Evolutionary conservation across 1,140 invertebrate species (phyloP), one percentile per base, ranked within the genome.

Genomic region (Calliphora vicina): DNA sequence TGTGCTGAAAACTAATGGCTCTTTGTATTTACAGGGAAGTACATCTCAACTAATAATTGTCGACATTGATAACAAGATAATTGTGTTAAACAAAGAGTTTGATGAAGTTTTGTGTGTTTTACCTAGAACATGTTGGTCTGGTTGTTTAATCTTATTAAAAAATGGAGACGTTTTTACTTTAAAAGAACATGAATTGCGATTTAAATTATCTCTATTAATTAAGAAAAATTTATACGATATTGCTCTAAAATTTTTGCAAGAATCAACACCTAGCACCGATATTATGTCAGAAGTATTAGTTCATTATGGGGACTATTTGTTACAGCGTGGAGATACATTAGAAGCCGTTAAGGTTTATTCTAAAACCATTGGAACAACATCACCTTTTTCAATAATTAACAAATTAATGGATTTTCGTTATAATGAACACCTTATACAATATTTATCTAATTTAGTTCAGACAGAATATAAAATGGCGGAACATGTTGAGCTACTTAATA

Each of bases 11-110:
- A 76, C 15, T 35, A 42, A n/a, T n/a, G 17, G n/a, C 3, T 0
- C 5, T 8, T 15, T n/a, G 4, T 10, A 74, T 17, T 74, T 35
- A 2, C 27, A 45, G 17, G 9, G 9, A 0, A 17, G n/a, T 12
- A 10, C 20, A 20, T 6, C 35, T 23, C 74, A 78, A 25, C 13
- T 78, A 23, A 23, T 78, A 10, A 45, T 78, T 4, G 43, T 78
- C 8, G 23, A 78, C 42, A 78, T 78, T 78, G 35, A 78, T 23
- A 78, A 78, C 20, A 78, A 78, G 2, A 78, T 78, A 17, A 43
- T 78, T 42, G 74, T 78, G 20, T 20, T 78, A 12, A 78, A 78
- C 23, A 20, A 78, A 78, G 74, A 78, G 43, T 29, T 78, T 10
- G 6, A 20, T 2, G n/a, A 78, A 1, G 20, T 78, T 43, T 25